These are phyloP conservation scores for Bucco capensis DNA, from an alignment of 2,113 vertebrate species.

Conservation along the genomic window DNA sequence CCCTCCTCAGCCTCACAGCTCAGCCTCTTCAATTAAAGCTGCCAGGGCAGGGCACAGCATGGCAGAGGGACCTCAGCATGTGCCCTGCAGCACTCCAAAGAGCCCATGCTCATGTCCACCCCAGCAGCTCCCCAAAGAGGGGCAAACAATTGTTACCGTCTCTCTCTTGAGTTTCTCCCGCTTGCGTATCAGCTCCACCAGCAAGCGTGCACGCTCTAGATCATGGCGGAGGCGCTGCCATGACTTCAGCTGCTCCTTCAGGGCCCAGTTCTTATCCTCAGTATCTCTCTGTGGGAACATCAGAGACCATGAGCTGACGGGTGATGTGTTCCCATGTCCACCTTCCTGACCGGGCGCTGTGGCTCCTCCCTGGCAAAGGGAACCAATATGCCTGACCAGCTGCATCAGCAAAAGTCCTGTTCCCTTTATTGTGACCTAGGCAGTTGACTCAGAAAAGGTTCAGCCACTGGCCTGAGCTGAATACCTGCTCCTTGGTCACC, in stretches of 20 bases:
- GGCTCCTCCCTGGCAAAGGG: neutral
- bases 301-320: slow-evolving; percentile 37
- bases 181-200: slow-evolving; percentile 98
- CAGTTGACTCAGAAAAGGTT: neutral
- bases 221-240: slow-evolving; percentile 98
- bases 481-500: neutral
- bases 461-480: neutral
- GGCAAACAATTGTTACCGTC: slow-evolving; percentile 78
- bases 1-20: neutral
- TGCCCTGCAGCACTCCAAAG: neutral
- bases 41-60: neutral
- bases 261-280: slow-evolving; percentile 89
- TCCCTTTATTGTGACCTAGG: neutral
- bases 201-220: slow-evolving; percentile 91
- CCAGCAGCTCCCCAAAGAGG: slow-evolving; percentile 12
- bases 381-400: neutral
- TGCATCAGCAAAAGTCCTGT: neutral
- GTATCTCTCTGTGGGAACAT: slow-evolving; percentile 85
- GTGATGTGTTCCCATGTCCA: neutral
- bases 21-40: slow-evolving; percentile 1
- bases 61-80: neutral
- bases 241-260: slow-evolving; percentile 98
- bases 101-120: slow-evolving; percentile 1
- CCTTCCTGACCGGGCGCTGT: neutral
- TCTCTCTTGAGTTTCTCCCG: slow-evolving; percentile 98